Percentiles rank a stretch among this genome's conserved stretches.
These are phyloP conservation scores for Agrotis segetum DNA, from an alignment of 2,888 invertebrate species.

Conservation along the genomic window DNA sequence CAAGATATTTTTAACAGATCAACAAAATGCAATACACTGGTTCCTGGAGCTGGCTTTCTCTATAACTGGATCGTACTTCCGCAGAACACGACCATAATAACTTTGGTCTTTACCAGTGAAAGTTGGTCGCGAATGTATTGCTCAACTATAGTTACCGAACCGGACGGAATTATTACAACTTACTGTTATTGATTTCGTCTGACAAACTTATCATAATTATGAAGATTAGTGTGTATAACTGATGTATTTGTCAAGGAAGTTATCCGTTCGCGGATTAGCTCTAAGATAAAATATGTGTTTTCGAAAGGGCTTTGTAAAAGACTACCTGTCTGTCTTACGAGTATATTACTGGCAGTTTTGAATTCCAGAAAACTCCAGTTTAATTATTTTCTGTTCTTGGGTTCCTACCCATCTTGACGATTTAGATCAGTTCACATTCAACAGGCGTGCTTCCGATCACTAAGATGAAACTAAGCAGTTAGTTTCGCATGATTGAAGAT, in stretches of 20 bases:
- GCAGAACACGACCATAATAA: constrained; percentile 72
- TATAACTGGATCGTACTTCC: constrained; percentile 82
- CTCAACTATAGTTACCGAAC: constrained; percentile 72
- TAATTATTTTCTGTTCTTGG: too few species aligned
- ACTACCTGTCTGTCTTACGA: too few species aligned
- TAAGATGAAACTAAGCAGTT: constrained; percentile 7
- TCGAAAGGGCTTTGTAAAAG: too few species aligned
- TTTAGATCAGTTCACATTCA: not conserved
- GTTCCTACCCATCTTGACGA: too few species aligned
- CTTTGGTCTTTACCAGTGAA: constrained; percentile 80
- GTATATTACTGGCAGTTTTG: not conserved
- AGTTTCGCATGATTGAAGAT: constrained; percentile 29
- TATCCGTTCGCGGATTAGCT: constrained; percentile 21
- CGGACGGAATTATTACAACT: constrained; percentile 65
- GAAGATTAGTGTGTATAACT: constrained; percentile 25
- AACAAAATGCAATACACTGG: constrained; percentile 65
- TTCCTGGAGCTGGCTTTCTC: constrained; percentile 78
- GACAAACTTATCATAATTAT: constrained; percentile 50
- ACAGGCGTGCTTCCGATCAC: constrained; percentile 3
- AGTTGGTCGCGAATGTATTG: constrained; percentile 74
- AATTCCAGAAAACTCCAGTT: too few species aligned
- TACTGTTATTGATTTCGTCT: constrained; percentile 57
- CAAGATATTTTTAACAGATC: constrained; percentile 49
- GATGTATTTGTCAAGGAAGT: constrained; percentile 22
- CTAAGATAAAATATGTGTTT: not conserved